A percentile compares a stretch with the other conserved stretches of the same genome.
phyloP scores from a whole-genome alignment of 37 sponge, comb jelly and placozoan genomes.

The Tethya wilhelma region DNA sequence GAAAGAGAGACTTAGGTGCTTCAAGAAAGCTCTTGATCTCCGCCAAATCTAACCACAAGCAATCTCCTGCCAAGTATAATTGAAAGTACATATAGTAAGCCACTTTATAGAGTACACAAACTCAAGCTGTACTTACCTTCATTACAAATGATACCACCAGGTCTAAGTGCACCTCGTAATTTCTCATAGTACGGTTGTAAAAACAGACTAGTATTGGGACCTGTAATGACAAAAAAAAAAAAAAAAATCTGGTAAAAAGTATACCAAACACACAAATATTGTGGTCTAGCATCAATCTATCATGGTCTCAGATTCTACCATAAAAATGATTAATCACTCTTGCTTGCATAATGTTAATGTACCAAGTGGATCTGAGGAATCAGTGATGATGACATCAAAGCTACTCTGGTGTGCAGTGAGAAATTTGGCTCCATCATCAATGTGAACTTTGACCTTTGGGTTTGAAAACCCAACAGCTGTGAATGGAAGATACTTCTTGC shows the following conservation, averaged over 20 bases:
- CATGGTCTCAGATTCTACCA: not conserved
- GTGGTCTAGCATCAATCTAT: no score
- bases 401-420: conserved; percentile 27
- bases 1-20: conserved; percentile 57
- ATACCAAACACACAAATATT: not conserved
- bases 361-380: conserved; percentile 81
- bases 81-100: not conserved
- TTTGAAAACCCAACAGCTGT: conserved; percentile 57
- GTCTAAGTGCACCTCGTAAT: conserved; percentile 72
- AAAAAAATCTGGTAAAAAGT: not conserved
- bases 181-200: conserved; percentile 62
- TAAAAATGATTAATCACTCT: not conserved
- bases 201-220: conserved; percentile 76
- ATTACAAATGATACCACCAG: conserved; percentile 74
- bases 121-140: conserved; percentile 52
- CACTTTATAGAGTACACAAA: not conserved
- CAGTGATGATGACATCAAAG: conserved; percentile 95
- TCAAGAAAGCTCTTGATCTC: conserved; percentile 53
- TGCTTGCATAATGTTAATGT: not conserved
- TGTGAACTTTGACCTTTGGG: conserved; percentile 64
- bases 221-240: conserved; percentile 21
- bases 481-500: conserved; percentile 79
- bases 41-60: conserved; percentile 56
- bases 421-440: conserved; percentile 77
- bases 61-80: conserved; percentile 62